phyloP scores from a whole-genome alignment of 2,888 invertebrate genomes.

The Machimus rusticus region DNA sequence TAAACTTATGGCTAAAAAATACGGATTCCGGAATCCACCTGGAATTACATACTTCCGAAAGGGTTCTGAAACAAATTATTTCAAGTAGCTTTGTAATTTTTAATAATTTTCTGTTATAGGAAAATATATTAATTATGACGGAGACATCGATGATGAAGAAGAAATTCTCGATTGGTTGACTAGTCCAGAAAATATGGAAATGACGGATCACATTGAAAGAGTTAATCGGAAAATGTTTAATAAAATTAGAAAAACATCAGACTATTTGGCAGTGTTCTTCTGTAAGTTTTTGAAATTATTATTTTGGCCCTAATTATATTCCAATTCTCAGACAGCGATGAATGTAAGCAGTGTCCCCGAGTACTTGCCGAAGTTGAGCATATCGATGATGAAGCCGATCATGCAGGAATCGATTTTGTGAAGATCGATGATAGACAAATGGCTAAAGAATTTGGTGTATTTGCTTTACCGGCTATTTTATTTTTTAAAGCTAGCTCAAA shows the following conservation, averaged over 20 bases:
- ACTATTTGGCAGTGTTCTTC: conserved; percentile 91
- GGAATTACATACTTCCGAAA: conserved; percentile 91
- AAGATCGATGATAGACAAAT: conserved; percentile 89
- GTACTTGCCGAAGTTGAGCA: conserved; percentile 89
- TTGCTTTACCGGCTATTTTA: conserved; percentile 87
- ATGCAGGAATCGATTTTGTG: conserved; percentile 89
- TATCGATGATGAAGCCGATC: conserved; percentile 92
- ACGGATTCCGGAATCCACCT: conserved; percentile 87
- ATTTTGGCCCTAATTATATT: conserved; percentile 23
- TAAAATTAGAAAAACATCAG: conserved; percentile 85
- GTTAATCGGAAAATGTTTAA: conserved; percentile 94
- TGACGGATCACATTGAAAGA: conserved; percentile 90
- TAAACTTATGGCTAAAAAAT: conserved; percentile 91
- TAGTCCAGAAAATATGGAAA: conserved; percentile 92
- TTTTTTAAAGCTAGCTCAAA: conserved; percentile 89
- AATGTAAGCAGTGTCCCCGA: conserved; percentile 91
- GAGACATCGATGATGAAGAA: conserved; percentile 91
- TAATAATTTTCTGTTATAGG: conserved; percentile 53
- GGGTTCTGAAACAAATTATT: conserved; percentile 57
- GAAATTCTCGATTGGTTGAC: conserved; percentile 89
- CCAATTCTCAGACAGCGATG: conserved; percentile 80
- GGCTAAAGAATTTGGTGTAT: conserved; percentile 88
- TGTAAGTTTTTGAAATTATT: conserved; percentile 67
- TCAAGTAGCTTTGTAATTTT: neutral
- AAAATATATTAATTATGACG: conserved; percentile 90